Evolutionary conservation across 2,797 vertebrate species (phyloP), one percentile per base, ranked within the genome.

Genomic region (Numenius phaeopus): DNA sequence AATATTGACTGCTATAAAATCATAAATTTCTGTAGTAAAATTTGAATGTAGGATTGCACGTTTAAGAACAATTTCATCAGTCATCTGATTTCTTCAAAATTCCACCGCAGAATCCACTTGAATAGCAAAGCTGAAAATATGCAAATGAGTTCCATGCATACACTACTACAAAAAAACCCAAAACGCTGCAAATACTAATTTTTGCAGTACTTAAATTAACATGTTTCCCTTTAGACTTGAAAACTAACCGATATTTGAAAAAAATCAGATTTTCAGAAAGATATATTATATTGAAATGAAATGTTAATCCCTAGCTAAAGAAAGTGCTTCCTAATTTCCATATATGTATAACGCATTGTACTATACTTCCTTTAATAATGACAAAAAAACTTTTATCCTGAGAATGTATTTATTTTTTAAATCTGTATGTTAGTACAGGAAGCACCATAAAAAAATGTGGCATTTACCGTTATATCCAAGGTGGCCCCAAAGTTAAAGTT

Each of bases 101-200:
- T 80, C 49, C 79, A 58, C 50, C 87, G 90, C 66, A 91, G 86
- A 78, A 95, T 52, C 71, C 54, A 75, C 88, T 79, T 23, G 58
- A 37, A 78, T 2, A 65, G 84, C 39, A 70, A 82, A 95, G 66
- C 59, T 85, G 67, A 66, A 76, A 77, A 64, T 54, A 90, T 94
- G 89, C 30, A 95, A 84, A 87, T 61, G n/a, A 95, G 65, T 19
- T 32, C 86, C 55, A 6, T 62, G 73, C 70, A 89, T 26, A 54
- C 2, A 3, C 17, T 89, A 65, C 66, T 81, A 66, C 69, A 84
- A 46, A 71, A 81, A 93, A 69, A 93, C 75, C 75, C 22, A 42
- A 66, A 72, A 90, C 65, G 72, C 62, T 57, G 80, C 90, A 95
- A 89, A 94, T 72, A 87, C 49, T 81, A 72, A 94, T 84, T 90